Evolutionary conservation across 2,888 invertebrate species (phyloP), one percentile per base, ranked within the genome.

Genomic region (Philaethria dido): DNA sequence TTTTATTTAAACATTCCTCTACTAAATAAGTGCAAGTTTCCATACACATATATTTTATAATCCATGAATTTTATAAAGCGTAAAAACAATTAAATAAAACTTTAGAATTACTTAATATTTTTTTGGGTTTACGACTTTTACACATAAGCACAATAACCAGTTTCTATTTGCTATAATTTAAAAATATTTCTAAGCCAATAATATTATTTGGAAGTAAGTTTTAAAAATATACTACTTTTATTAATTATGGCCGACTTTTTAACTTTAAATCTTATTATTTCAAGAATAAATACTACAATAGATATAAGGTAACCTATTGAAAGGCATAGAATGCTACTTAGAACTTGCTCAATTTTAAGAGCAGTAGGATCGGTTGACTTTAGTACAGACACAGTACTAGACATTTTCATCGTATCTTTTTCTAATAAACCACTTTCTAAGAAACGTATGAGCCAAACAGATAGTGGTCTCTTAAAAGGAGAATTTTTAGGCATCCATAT

Each of bases 401-500:
- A 79, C 45, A 78, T 81, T 42, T 77, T 72, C 14, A 74, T 71
- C 0, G 73, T 72, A 44, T 85, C 80, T 47, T 75, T 80, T 3
- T 84, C 81, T 42, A 89, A 73, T 39, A 89, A 74, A 0, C 88
- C 88, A 55, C 80, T 82, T 68, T 89, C 88, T 11, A 87, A 74
- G 48, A 88, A 74, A 33, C 88, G 77, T n/a, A 83, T 83, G 4
- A 88, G 71, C 88, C 87, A 88, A 11, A 76, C 66, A 0, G 78
- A 71, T 9, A 88, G 63, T 0, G 84, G 74, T 14, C 73, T 74
- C 2, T 73, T 72, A 62, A 85, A 88, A 0, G 87, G 83, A 13
- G 89, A 89, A 63, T 83, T 77, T 67, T 78, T 80, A 63, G 74
- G 83, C 80, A 85, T 84, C 88, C 86, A 88, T 16, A 88, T 77